Percentiles rank a stretch among this genome's conserved stretches.
Evolutionary conservation across 2,888 invertebrate genomes (phyloP).

Genomic region (Temnothorax unifasciatus): DNA sequence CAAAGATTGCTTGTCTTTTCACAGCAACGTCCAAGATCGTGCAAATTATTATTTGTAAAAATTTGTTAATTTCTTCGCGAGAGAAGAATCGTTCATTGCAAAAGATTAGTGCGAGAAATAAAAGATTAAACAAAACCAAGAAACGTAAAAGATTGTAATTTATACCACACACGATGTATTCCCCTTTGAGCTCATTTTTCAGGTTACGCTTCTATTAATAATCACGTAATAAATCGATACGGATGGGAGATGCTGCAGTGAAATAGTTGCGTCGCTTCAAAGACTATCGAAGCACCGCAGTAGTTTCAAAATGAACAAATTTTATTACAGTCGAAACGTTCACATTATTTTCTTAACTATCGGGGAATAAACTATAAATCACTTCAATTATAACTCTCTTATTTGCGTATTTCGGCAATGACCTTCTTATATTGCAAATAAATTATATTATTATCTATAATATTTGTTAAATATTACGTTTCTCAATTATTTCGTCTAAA

Average conservation of each 20-base stretch:
- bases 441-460: background rate
- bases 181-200: constrained; percentile 33
- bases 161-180: constrained; percentile 51
- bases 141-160: background rate
- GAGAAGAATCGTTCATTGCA: background rate
- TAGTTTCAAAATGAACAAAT: background rate
- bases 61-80: background rate
- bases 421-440: too few relatives aligned
- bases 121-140: background rate
- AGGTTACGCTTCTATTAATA: constrained; percentile 42
- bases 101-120: background rate
- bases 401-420: too few relatives aligned
- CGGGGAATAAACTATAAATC: background rate
- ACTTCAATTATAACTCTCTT: background rate
- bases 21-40: background rate
- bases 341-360: background rate
- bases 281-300: background rate
- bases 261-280: constrained; percentile 16
- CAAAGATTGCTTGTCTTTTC: background rate
- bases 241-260: background rate
- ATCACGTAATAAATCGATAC: constrained; percentile 44
- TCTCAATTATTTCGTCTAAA: background rate
- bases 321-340: background rate
- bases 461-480: background rate
- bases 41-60: background rate